Percentiles rank a stretch among this genome's conserved stretches.
phyloP scores from a whole-genome alignment of 2,113 vertebrate species.

The Neofelis nebulosa region DNA sequence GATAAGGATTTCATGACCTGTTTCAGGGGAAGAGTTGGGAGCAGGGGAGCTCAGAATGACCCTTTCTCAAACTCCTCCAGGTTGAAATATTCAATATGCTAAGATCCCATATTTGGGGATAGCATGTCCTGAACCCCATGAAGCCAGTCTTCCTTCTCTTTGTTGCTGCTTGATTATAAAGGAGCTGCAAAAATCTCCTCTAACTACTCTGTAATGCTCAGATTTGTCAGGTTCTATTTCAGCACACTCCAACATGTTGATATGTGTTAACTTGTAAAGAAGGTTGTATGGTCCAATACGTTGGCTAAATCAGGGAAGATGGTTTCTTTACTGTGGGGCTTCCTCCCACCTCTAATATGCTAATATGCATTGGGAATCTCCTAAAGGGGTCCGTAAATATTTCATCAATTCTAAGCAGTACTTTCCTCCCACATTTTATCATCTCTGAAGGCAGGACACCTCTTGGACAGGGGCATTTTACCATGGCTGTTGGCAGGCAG shows the following conservation, averaged over 20 bases:
- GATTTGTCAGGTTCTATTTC: background rate
- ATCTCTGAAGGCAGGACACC: background rate
- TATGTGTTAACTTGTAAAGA: background rate
- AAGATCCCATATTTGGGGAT: background rate
- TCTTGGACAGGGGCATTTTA: background rate
- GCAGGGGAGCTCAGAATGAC: background rate
- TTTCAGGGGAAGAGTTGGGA: background rate
- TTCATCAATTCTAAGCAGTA: conserved; percentile 5
- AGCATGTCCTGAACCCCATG: background rate
- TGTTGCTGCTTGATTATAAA: background rate
- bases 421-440: background rate
- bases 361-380: background rate
- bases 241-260: background rate
- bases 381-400: background rate
- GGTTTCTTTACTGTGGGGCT: background rate
- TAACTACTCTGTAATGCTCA: background rate
- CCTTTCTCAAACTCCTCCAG: background rate
- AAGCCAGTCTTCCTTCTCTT: background rate
- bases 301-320: background rate
- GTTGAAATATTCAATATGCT: background rate
- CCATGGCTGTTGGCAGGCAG: background rate
- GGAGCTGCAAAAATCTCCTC: background rate
- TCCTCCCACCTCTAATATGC: conserved; percentile 17
- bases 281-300: background rate
- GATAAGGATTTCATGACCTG: background rate